Base-by-base conservation (phyloP, 1,140 invertebrate species). In the Halyomorpha halys region DNA sequence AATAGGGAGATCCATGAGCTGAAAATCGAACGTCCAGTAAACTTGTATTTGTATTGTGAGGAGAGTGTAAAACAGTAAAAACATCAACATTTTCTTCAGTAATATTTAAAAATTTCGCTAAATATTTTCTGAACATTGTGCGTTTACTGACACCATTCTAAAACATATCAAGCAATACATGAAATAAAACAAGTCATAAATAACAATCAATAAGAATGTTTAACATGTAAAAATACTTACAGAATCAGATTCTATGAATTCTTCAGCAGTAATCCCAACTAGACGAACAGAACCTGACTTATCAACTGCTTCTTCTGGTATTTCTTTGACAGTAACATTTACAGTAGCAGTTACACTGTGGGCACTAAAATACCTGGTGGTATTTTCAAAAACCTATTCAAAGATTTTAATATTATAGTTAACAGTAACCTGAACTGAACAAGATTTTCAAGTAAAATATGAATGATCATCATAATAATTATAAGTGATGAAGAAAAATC, bases 1-100 rank as follows among this genome's bases (percentile, higher is more conserved):
- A 93, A 72, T 94, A 95, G 0, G 93, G 93, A 0, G 91, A 94
- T 0, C 89, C 90, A 73, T 96, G 93, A 0, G 89, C 93, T 0
- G 92, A 89, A 74, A 89, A 97, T 67, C 93, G 77, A 0, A 96
- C 86, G 73, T 97, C 93, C 44, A 91, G 71, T 0, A 80, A 71
- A 6, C 75, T 78, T 21, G 76, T 78, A 54, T 83, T 82, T 63
- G 78, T 75, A 63, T 84, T 82, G 27, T 80, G 80, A 0, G 80
- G 79, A 6, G 86, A 85, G 68, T 81, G 81, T 4, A 90, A 78
- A 0, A 97, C 89, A 0, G 92, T 95, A 69, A 97, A 94, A 0
- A 97, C 84, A 72, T 97, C 92, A 5, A 97, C 87, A 75, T 96
- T 95, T 25, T 87, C 80, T 47, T 81, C 71, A 0, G 83, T 84